Conservation (phyloP, 2,888 invertebrate species). For the Lasioglossum calceatum region DNA sequence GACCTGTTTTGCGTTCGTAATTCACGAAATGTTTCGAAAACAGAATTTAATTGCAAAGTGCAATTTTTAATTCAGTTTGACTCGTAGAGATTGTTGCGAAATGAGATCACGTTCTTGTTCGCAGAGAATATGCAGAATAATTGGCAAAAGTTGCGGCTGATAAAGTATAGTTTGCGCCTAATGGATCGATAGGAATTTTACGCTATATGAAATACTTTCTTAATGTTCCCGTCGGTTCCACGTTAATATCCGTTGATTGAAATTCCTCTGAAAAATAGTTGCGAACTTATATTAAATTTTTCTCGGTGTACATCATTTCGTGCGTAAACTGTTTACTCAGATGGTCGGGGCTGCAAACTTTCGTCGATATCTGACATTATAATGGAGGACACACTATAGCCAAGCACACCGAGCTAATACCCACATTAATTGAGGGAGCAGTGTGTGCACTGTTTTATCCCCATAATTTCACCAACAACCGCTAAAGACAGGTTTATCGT, state of each 20-base stretch:
- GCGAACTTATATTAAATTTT: constrained; percentile 31
- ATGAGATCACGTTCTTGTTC: neutral
- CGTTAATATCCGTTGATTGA: constrained; percentile 18
- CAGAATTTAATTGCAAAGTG: neutral
- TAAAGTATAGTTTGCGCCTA: neutral
- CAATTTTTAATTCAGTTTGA: too few species aligned
- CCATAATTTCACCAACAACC: neutral
- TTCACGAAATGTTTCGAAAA: neutral
- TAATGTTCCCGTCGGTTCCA: neutral
- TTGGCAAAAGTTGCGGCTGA: neutral
- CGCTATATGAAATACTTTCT: neutral
- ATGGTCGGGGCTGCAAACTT: constrained; percentile 38
- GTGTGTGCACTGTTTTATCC: neutral
- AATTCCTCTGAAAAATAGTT: constrained; percentile 42
- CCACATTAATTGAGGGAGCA: neutral
- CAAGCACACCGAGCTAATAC: neutral
- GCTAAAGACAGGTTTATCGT: neutral
- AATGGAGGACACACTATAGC: constrained; percentile 36
- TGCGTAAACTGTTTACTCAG: constrained; percentile 13
- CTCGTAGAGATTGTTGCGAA: neutral
- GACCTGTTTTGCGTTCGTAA: neutral
- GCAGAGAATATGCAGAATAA: neutral
- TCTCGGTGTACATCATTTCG: constrained; percentile 6
- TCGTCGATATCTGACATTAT: constrained; percentile 55
- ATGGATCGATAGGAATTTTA: constrained; percentile 7